These are phyloP conservation scores for Myotis daubentonii DNA, from an alignment of 2,797 vertebrate species.

Conservation along the genomic window DNA sequence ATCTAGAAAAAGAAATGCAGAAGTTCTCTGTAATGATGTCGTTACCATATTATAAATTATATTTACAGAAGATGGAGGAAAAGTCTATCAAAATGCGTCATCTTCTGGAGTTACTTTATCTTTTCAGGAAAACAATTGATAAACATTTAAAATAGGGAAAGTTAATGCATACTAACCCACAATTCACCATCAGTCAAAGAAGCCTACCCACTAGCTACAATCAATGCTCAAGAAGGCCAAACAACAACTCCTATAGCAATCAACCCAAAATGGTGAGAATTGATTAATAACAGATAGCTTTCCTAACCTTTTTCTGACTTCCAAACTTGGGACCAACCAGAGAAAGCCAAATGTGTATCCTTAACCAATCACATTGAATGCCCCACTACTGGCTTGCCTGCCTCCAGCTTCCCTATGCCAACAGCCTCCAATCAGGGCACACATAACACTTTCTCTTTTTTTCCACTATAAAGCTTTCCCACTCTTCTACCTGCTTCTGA, in stretches of 20 bases:
- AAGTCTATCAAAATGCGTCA: constrained; percentile 40
- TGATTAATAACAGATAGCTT: neutral
- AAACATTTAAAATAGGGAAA: constrained; percentile 69
- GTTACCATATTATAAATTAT: neutral
- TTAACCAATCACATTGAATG: neutral
- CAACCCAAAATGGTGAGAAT: neutral
- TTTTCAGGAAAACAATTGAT: constrained; percentile 56
- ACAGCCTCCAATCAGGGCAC: neutral
- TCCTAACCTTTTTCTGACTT: neutral
- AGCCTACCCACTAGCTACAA: neutral
- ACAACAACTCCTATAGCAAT: neutral
- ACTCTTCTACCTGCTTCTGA: neutral
- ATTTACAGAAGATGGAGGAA: constrained; percentile 17
- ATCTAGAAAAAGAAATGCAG: constrained; percentile 51
- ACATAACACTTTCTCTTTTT: neutral
- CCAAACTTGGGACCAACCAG: neutral
- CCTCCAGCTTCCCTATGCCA: neutral
- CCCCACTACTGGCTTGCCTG: neutral
- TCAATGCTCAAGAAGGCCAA: neutral
- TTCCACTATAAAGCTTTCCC: neutral
- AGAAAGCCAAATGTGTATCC: neutral
- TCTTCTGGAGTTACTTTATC: constrained; percentile 51
- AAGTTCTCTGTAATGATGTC: constrained; percentile 42
- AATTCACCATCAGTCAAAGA: neutral
- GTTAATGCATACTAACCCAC: neutral